Conservation (phyloP, 2,888 invertebrate genomes). For the Lasioglossum figueresi region DNA sequence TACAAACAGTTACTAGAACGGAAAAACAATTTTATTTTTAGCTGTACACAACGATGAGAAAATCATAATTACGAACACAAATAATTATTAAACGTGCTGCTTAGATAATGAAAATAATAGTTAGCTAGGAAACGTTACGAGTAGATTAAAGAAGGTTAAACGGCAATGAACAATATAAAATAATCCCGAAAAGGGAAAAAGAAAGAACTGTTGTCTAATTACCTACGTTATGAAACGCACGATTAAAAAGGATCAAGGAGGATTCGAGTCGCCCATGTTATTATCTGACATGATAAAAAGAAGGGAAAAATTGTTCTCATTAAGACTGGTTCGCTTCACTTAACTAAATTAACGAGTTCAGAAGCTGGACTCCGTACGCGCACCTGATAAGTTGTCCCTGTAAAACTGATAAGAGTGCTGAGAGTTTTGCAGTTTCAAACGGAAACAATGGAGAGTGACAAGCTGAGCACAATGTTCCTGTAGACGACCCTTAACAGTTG, state of each 20-base stretch:
- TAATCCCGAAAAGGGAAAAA: not conserved
- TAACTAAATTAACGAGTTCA: conserved; percentile 29
- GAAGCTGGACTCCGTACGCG: conserved; percentile 1
- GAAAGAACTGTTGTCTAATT: no score
- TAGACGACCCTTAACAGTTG: not conserved
- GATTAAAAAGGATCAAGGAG: not conserved
- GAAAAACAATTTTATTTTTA: not conserved
- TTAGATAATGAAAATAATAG: not conserved
- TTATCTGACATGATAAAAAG: not conserved
- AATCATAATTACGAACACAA: not conserved
- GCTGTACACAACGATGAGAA: not conserved
- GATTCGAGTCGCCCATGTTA: not conserved
- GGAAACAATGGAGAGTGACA: not conserved
- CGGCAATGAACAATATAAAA: not conserved
- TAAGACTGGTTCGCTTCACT: not conserved
- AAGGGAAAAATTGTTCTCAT: not conserved
- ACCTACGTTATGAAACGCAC: not conserved
- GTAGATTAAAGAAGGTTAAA: not conserved
- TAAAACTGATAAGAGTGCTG: not conserved
- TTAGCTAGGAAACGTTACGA: not conserved
- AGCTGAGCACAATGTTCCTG: not conserved
- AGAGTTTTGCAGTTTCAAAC: not conserved
- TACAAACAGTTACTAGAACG: not conserved
- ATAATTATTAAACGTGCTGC: not conserved
- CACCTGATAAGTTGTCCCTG: not conserved